Percentiles rank a stretch among this genome's conserved stretches.
Evolutionary conservation across 2,888 invertebrate species (phyloP).

Genomic region (Dyspetes luteomarginatus): DNA sequence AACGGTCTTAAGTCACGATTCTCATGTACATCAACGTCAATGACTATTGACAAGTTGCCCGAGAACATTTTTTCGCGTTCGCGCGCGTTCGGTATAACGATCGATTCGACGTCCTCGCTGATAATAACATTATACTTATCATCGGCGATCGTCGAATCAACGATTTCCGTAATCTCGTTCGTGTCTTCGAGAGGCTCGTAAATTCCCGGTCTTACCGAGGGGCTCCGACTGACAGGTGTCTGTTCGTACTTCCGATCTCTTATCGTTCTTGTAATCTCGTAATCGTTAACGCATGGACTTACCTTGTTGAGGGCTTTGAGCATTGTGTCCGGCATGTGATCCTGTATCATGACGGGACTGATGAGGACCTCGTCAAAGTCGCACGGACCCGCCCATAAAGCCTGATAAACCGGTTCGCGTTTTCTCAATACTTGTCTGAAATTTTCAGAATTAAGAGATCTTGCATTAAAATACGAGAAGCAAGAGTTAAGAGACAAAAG

Average conservation of each 20-base stretch:
- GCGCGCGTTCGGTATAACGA: conserved; percentile 33
- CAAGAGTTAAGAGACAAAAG: no score
- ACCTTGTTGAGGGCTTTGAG: conserved; percentile 94
- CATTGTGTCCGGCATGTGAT: conserved; percentile 95
- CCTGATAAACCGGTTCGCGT: conserved; percentile 93
- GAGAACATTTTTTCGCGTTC: conserved; percentile 32
- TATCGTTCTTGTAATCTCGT: conserved; percentile 57
- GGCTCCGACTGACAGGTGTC: conserved; percentile 73
- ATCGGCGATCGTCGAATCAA: conserved; percentile 54
- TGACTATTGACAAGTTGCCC: conserved; percentile 72
- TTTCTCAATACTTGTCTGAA: conserved; percentile 88
- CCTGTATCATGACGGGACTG: conserved; percentile 95
- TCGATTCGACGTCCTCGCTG: conserved; percentile 53
- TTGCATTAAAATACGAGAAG: background rate
- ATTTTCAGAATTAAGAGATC: conserved; percentile 43
- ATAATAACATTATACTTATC: conserved; percentile 58
- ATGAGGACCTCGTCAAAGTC: conserved; percentile 95
- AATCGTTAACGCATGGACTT: conserved; percentile 78
- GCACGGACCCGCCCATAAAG: conserved; percentile 92
- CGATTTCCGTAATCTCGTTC: conserved; percentile 69
- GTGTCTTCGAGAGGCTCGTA: conserved; percentile 79
- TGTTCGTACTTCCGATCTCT: conserved; percentile 67
- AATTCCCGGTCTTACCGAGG: conserved; percentile 76
- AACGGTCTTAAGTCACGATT: conserved; percentile 64
- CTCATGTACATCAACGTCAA: conserved; percentile 78